Conservation (phyloP, 1,140 invertebrate species). For the Hylaeus volcanicus region DNA sequence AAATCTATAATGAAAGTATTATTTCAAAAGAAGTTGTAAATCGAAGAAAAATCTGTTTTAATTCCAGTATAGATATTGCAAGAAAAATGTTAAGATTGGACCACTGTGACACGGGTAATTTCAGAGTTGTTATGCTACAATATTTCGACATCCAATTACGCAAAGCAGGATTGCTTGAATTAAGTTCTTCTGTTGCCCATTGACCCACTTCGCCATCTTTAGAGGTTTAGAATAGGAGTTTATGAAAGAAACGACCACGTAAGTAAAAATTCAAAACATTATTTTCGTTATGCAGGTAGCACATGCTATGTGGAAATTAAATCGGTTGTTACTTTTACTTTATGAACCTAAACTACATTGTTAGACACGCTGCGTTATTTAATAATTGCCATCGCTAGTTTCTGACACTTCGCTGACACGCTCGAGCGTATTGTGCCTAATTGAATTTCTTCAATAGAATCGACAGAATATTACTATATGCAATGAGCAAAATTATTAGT, state of each 20-base stretch:
- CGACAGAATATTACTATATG: too few relatives aligned
- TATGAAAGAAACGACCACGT: background rate
- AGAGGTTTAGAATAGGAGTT: background rate
- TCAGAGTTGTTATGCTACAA: background rate
- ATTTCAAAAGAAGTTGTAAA: too few relatives aligned
- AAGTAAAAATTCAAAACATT: background rate
- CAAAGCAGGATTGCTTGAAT: background rate
- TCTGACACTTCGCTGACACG: background rate
- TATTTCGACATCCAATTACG: background rate
- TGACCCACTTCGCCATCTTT: background rate
- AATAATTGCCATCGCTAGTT: background rate
- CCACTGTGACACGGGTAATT: too few relatives aligned
- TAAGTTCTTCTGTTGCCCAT: background rate
- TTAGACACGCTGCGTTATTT: background rate
- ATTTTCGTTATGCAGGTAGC: background rate
- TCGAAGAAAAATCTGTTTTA: too few relatives aligned
- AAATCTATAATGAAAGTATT: too few relatives aligned
- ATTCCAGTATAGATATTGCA: too few relatives aligned
- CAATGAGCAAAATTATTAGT: too few relatives aligned
- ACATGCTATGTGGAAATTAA: background rate
- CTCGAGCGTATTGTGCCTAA: background rate
- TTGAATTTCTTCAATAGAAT: background rate
- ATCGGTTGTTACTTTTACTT: background rate
- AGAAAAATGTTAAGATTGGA: too few relatives aligned
- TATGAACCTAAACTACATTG: background rate